Conservation (phyloP, 1,140 invertebrate genomes). For the Aphelinus certus region DNA sequence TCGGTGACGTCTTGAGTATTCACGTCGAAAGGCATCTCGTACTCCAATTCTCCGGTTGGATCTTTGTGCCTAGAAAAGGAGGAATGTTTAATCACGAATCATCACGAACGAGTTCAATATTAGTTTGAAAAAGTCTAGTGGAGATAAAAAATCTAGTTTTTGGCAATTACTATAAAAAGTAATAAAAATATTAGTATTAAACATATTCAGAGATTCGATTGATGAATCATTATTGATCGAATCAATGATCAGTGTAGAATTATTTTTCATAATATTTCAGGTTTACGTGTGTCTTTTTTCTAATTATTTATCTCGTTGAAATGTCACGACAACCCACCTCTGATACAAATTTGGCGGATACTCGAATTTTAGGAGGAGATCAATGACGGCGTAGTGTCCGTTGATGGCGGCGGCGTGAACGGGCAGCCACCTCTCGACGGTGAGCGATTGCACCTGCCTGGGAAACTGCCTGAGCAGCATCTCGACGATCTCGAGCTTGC, state of each 20-base stretch:
- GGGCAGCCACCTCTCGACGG: slow-evolving; percentile 92
- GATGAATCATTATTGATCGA: too few relatives aligned
- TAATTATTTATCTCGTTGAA: too few relatives aligned
- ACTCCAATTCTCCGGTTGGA: slow-evolving; percentile 79
- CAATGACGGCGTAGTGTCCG: slow-evolving; percentile 80
- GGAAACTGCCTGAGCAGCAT: slow-evolving; percentile 79
- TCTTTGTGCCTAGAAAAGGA: slow-evolving; percentile 67
- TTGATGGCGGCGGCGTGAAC: slow-evolving; percentile 92
- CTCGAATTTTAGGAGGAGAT: slow-evolving; percentile 81
- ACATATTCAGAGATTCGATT: too few relatives aligned
- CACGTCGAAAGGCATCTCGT: slow-evolving; percentile 87
- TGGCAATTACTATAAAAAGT: too few relatives aligned
- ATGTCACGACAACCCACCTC: slow-evolving; percentile 21
- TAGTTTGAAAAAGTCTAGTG: too few relatives aligned
- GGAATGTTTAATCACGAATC: too few relatives aligned
- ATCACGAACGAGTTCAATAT: too few relatives aligned
- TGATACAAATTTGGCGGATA: slow-evolving; percentile 78
- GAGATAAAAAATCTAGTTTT: too few relatives aligned
- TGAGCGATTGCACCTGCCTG: slow-evolving; percentile 77
- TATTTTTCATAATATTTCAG: too few relatives aligned
- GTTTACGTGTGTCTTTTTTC: too few relatives aligned
- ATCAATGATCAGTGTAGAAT: too few relatives aligned
- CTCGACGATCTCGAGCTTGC: slow-evolving; percentile 82
- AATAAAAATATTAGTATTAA: too few relatives aligned
- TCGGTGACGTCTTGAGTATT: slow-evolving; percentile 90